These are phyloP conservation scores for Drosophila nikananu DNA, from an alignment of 1,140 invertebrate species.

Conservation along the genomic window DNA sequence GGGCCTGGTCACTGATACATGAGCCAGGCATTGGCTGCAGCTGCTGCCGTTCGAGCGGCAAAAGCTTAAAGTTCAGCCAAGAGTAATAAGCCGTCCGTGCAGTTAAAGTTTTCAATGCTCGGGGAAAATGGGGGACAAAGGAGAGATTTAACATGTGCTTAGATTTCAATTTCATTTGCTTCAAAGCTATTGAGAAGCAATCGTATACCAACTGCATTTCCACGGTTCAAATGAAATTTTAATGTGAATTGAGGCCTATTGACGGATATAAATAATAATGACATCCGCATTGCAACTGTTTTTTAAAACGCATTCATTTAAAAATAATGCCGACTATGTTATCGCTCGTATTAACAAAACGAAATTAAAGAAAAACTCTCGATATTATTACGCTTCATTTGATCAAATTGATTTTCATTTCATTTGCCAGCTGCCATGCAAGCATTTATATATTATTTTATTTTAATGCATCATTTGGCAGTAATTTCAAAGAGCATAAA, in stretches of 20 bases:
- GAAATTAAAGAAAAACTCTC: constrained; percentile 41
- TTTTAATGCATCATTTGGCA: constrained; percentile 40
- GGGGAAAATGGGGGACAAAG: constrained; percentile 3
- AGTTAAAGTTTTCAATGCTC: constrained; percentile 15
- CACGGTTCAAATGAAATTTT: neutral
- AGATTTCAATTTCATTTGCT: neutral
- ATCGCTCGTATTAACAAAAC: constrained; percentile 1
- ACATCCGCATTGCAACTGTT: constrained; percentile 6
- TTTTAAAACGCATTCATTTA: constrained; percentile 8
- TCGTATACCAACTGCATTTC: neutral
- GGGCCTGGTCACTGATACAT: constrained; percentile 67
- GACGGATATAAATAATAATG: constrained; percentile 10
- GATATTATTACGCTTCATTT: constrained; percentile 71
- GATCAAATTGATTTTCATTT: constrained; percentile 75
- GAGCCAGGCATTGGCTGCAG: constrained; percentile 53
- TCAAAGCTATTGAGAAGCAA: neutral
- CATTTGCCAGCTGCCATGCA: constrained; percentile 47
- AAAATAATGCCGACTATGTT: constrained; percentile 9
- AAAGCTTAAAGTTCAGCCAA: constrained; percentile 63
- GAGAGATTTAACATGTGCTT: constrained; percentile 3
- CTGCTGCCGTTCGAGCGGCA: constrained; percentile 53
- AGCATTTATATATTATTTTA: constrained; percentile 20
- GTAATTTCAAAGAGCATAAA: constrained; percentile 31
- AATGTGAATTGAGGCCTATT: constrained; percentile 5
- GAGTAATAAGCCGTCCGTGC: constrained; percentile 43